phyloP scores from a whole-genome alignment of 2,888 invertebrate genomes.

The Diplolepis rosae region DNA sequence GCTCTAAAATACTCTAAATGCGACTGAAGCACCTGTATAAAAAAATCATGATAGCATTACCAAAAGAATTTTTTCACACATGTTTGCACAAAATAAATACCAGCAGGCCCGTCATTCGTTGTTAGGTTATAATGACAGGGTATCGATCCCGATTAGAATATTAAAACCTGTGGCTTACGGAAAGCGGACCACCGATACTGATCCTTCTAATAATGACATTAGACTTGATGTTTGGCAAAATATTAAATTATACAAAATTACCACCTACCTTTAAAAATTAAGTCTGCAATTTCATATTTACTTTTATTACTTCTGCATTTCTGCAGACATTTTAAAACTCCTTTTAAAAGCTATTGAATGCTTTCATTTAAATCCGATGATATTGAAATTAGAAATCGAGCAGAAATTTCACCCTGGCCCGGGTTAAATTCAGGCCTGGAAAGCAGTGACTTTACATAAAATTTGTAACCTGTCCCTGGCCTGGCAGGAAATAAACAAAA shows the following conservation, averaged over 20 bases:
- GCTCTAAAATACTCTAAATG: conserved; percentile 6
- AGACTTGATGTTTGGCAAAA: background rate
- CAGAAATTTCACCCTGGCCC: too few relatives aligned
- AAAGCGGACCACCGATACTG: conserved; percentile 19
- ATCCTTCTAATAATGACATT: conserved; percentile 10
- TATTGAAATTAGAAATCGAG: too few relatives aligned
- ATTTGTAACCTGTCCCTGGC: too few relatives aligned
- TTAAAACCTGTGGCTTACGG: conserved; percentile 3
- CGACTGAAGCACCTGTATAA: conserved; percentile 15
- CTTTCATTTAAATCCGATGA: too few relatives aligned
- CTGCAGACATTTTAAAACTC: too few relatives aligned
- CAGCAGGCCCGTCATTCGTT: background rate
- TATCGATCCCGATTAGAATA: conserved; percentile 13
- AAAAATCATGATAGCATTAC: background rate
- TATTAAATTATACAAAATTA: background rate
- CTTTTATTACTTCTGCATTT: background rate
- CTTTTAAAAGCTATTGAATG: too few relatives aligned
- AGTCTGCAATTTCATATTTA: background rate
- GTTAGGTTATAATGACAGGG: conserved; percentile 7
- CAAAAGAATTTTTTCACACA: conserved; percentile 13
- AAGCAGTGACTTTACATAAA: too few relatives aligned
- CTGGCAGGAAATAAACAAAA: too few relatives aligned
- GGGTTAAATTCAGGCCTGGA: too few relatives aligned
- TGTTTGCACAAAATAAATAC: conserved; percentile 28
- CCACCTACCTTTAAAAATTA: background rate